Evolutionary conservation across 2,113 vertebrate genomes (phyloP).

Genomic region (Pelecanoides urinatrix): DNA sequence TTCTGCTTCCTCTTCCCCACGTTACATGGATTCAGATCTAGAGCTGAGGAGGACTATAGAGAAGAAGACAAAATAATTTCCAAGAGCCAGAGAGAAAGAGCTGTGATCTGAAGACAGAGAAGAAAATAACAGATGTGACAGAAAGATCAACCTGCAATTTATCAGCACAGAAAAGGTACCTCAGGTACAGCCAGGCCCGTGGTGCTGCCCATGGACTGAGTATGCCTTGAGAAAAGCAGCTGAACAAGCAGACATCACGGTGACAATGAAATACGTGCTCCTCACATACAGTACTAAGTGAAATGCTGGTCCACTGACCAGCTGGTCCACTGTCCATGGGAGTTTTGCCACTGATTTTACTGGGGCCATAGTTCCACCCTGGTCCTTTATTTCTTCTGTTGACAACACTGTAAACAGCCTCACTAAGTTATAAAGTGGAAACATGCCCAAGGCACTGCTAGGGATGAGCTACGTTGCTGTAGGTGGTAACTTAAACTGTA

Average conservation of each 20-base stretch:
- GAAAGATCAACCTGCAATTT: background rate
- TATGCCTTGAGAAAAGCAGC: background rate
- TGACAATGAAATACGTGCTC: background rate
- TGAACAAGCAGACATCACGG: background rate
- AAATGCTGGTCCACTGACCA: background rate
- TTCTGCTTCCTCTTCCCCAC: background rate
- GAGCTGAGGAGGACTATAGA: background rate
- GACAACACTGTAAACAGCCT: background rate
- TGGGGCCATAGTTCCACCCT: background rate
- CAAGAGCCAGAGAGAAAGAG: background rate
- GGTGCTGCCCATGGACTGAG: background rate
- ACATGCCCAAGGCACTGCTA: background rate
- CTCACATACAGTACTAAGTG: background rate
- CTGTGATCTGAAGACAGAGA: background rate
- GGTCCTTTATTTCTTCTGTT: background rate
- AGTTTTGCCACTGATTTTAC: background rate
- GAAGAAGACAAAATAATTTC: background rate
- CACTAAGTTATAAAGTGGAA: background rate
- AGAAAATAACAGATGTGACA: background rate
- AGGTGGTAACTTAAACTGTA: constrained; percentile 34
- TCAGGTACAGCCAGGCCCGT: background rate
- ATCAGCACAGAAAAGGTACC: background rate
- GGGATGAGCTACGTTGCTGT: background rate
- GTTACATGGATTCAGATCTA: background rate
- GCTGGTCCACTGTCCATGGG: background rate